Percentiles rank a stretch among this genome's conserved stretches.
Evolutionary conservation across 2,888 invertebrate species (phyloP).

Genomic region (Folsomia manolachei): DNA sequence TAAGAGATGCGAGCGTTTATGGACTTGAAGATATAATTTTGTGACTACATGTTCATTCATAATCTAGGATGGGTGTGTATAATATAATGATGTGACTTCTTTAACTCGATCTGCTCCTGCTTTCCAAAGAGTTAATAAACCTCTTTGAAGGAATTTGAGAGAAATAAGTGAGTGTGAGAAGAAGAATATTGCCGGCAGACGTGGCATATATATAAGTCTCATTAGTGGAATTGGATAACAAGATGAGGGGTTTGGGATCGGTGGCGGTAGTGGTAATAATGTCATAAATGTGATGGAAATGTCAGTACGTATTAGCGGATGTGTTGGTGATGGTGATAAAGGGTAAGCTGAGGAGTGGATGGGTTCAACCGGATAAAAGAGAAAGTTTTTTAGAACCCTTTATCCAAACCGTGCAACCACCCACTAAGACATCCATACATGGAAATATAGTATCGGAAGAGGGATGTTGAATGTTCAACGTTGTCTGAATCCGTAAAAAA

Average conservation of each 20-base stretch:
- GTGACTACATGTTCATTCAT: neutral
- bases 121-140: neutral
- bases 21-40: neutral
- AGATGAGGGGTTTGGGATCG: neutral
- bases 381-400: conserved; percentile 4
- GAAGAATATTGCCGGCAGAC: too few species aligned
- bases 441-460: neutral
- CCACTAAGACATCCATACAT: neutral
- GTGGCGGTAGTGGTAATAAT: conserved; percentile 3
- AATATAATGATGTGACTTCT: neutral
- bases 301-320: conserved; percentile 7
- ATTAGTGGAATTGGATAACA: conserved; percentile 18
- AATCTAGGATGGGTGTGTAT: neutral
- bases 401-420: neutral
- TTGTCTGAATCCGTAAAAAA: neutral
- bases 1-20: neutral
- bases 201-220: conserved; percentile 10
- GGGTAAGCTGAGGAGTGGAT: neutral
- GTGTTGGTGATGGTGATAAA: conserved; percentile 5
- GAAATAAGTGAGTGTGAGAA: neutral
- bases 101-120: neutral
- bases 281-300: conserved; percentile 9
- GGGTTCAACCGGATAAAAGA: too few species aligned
- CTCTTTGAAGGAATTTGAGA: neutral
- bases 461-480: neutral